Evolutionary conservation across 2,888 invertebrate genomes (phyloP), one percentile per base, ranked within the genome.

Genomic region (Xylocampa areola): DNA sequence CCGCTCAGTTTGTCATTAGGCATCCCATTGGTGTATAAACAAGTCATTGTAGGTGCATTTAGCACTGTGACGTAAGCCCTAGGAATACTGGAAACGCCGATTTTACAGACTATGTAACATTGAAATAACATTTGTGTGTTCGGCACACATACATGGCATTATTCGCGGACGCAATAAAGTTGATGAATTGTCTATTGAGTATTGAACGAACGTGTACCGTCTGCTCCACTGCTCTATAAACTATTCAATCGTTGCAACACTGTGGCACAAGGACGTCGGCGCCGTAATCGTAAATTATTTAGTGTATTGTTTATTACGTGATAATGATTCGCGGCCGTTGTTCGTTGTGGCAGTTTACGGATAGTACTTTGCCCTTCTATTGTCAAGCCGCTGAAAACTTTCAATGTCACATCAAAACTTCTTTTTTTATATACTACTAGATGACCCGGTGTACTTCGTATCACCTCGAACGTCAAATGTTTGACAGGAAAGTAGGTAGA

Each of bases 101-200:
- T 74, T 63, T 65, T n/a, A 48, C 52, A 52, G 66, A 74, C 60
- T 60, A 66, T 60, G 65, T 53, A 68, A 52, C 50, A 53, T 60
- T 58, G 66, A 59, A 61, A 60, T 57, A 50, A 52, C 53, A 49
- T 73, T 59, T 58, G 55, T 52, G 33, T 50, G 45, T 49, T 48
- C 54, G 55, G 43, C 58, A 63, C 44, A 57, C 52, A 58, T 60
- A 37, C 11, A 57, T 5, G 45, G 65, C 67, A 82, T 82, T 79
- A 81, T 79, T 80, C 68, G 79, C 58, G 68, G 59, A 29, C 39
- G 79, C 78, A 85, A 87, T 88, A 86, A 87, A 88, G 80, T 75
- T 69, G 73, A 82, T 78, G 81, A 86, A 86, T 84, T 83, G 85
- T 81, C 84, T 82, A 87, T 85, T 83, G 85, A 80, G 79, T 82